Evolutionary conservation across 1,140 invertebrate species (phyloP).

Genomic region (Drosophila nasuta): DNA sequence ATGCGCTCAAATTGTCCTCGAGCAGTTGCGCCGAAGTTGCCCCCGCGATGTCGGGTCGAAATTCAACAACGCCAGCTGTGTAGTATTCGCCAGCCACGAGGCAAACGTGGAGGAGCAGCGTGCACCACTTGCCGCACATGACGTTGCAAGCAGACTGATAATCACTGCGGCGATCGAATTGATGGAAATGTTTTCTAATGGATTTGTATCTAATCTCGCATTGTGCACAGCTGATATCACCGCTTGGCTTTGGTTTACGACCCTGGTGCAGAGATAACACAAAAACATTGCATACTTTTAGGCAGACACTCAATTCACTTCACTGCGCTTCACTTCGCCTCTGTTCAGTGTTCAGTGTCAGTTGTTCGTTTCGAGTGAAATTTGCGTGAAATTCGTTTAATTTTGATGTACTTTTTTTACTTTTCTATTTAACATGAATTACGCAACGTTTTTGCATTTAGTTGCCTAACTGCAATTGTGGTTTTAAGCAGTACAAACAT

Average conservation of each 20-base stretch:
- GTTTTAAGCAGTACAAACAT: neutral
- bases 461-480: too few relatives aligned
- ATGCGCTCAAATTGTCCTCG: conserved; percentile 61
- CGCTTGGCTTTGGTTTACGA: neutral
- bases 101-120: conserved; percentile 2
- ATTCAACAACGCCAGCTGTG: conserved; percentile 86
- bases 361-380: neutral
- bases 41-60: conserved; percentile 45
- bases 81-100: conserved; percentile 72
- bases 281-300: conserved; percentile 16
- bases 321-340: neutral
- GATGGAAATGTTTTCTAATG: neutral
- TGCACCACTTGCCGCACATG: conserved; percentile 30
- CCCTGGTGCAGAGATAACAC: neutral
- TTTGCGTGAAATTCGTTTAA: neutral
- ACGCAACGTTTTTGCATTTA: too few relatives aligned
- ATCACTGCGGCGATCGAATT: neutral
- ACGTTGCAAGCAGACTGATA: conserved; percentile 20
- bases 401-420: too few relatives aligned
- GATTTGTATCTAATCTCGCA: conserved; percentile 23
- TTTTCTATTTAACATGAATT: too few relatives aligned
- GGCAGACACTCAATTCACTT: conserved; percentile 3
- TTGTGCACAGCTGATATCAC: conserved; percentile 1
- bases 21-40: conserved; percentile 57
- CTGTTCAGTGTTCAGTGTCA: too few relatives aligned